phyloP scores from a whole-genome alignment of 2,888 invertebrate genomes.

The Amblyteles armatorius region DNA sequence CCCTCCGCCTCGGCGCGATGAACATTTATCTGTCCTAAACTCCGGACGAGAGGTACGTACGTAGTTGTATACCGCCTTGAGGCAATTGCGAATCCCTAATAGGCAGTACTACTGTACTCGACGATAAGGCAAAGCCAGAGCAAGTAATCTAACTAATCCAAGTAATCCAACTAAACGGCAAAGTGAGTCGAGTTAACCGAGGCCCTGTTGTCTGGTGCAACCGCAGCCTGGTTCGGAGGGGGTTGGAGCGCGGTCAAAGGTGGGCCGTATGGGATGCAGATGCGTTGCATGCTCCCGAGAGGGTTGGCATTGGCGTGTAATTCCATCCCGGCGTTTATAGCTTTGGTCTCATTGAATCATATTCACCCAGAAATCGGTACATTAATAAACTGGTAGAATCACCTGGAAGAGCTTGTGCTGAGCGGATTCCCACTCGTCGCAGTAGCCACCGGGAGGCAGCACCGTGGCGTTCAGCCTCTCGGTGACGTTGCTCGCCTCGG shows the following conservation, averaged over 20 bases:
- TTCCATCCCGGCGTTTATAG: not conserved
- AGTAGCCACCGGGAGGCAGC: constrained; percentile 82
- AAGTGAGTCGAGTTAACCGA: constrained; percentile 47
- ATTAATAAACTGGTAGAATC: constrained; percentile 27
- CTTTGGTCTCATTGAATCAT: not conserved
- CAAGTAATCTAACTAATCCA: constrained; percentile 55
- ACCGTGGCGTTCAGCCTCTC: constrained; percentile 84
- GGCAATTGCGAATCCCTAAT: not conserved
- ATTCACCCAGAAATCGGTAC: not conserved
- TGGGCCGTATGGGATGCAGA: constrained; percentile 5
- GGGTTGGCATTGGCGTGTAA: not conserved
- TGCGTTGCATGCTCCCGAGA: not conserved
- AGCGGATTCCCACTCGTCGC: constrained; percentile 92
- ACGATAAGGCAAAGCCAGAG: constrained; percentile 40
- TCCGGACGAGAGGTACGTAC: not conserved
- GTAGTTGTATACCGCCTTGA: not conserved
- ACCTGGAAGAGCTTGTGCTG: constrained; percentile 93
- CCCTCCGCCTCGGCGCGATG: no score
- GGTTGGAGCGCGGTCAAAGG: constrained; percentile 37
- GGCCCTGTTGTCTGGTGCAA: constrained; percentile 25
- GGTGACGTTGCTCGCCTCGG: constrained; percentile 85
- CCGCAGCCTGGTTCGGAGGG: constrained; percentile 32
- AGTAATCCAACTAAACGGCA: constrained; percentile 55
- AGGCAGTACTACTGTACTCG: not conserved
- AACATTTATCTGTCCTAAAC: not conserved